Percentiles rank a stretch among this genome's conserved stretches.
These are phyloP conservation scores for Apostichopus japonicus DNA, from an alignment of 35 echinoderm and acorn worm species.

Conservation along the genomic window DNA sequence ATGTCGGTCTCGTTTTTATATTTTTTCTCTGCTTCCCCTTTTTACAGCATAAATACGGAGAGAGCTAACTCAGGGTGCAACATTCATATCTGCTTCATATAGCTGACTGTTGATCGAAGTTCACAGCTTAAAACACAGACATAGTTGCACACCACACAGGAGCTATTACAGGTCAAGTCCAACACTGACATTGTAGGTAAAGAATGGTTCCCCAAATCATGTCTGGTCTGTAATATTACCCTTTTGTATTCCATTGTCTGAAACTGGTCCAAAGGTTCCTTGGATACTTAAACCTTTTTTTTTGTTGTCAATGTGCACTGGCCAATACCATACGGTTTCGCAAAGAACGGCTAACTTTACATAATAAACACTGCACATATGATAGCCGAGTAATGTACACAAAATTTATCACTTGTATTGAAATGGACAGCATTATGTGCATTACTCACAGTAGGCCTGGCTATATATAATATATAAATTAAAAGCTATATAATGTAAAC, in stretches of 20 bases:
- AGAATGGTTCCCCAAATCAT: background rate
- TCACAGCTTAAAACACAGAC: too few species aligned
- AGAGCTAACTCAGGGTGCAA: too few species aligned
- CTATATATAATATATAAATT: too few species aligned
- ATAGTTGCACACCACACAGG: background rate
- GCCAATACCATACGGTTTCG: background rate
- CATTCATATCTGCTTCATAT: too few species aligned
- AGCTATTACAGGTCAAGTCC: background rate
- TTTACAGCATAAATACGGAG: too few species aligned
- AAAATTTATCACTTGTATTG: background rate
- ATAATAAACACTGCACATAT: background rate
- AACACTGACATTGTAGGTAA: background rate
- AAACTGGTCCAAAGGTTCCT: conserved; percentile 49
- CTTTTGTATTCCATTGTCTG: conserved; percentile 48
- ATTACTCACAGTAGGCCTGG: background rate
- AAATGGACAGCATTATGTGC: background rate
- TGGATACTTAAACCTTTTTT: background rate
- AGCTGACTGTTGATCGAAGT: too few species aligned
- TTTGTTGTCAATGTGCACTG: background rate
- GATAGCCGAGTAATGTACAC: background rate
- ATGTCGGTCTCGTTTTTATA: too few species aligned
- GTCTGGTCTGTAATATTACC: conserved; percentile 33
- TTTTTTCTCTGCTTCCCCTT: too few species aligned
- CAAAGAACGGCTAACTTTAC: background rate
- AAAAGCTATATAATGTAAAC: too few species aligned